phyloP scores from a whole-genome alignment of 2,888 invertebrate genomes.

The Melangyna quadrimaculata region DNA sequence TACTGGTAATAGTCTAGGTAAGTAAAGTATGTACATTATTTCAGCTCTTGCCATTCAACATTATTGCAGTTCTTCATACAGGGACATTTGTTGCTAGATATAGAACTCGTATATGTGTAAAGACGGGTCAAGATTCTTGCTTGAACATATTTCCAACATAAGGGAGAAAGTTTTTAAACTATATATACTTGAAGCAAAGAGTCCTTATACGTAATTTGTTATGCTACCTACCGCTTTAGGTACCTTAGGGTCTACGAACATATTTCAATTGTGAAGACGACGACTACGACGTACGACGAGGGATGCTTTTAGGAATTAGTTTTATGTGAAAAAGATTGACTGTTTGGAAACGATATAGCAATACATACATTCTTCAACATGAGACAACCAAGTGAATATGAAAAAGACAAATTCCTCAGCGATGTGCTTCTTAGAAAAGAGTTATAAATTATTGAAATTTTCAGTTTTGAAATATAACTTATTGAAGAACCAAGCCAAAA shows the following conservation, averaged over 20 bases:
- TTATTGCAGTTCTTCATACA: not conserved
- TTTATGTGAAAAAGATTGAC: not conserved
- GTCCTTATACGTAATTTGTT: not conserved
- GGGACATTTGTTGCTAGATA: too few species aligned
- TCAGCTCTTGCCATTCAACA: not conserved
- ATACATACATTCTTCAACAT: not conserved
- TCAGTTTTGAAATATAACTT: conserved; percentile 1
- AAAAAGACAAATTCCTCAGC: conserved; percentile 1
- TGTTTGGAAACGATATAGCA: not conserved
- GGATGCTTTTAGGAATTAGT: conserved; percentile 14
- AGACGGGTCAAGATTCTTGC: conserved; percentile 13
- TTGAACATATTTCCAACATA: not conserved
- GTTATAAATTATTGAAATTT: conserved; percentile 21
- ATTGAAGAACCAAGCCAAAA: not conserved
- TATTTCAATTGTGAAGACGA: conserved; percentile 2
- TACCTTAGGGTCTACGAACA: not conserved
- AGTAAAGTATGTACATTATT: conserved; percentile 5
- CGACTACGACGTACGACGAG: not conserved
- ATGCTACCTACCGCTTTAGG: too few species aligned
- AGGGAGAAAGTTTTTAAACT: not conserved
- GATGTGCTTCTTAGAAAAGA: not conserved
- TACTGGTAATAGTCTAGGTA: not conserved
- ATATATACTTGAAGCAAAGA: not conserved
- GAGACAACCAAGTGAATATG: not conserved
- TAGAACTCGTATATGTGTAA: not conserved